Percentiles rank a stretch among this genome's conserved stretches.
Evolutionary conservation across 2,113 vertebrate species (phyloP).

Genomic region (Asarcornis scutulata): DNA sequence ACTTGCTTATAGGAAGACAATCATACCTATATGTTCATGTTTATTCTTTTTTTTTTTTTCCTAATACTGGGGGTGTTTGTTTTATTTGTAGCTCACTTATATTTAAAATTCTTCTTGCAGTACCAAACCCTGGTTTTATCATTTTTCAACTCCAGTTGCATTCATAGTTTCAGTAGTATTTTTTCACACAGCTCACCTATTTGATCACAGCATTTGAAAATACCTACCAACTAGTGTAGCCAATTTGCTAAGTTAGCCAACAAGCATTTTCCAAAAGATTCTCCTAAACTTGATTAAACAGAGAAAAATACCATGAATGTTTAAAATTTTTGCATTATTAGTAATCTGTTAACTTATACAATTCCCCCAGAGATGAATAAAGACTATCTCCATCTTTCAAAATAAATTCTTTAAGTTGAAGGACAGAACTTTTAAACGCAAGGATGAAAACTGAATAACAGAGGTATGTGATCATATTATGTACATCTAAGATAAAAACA

Average conservation of each 20-base stretch:
- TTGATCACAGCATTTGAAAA: neutral
- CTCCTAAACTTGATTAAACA: neutral
- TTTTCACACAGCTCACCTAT: neutral
- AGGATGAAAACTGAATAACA: neutral
- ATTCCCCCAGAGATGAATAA: neutral
- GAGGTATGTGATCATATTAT: neutral
- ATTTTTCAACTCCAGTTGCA: neutral
- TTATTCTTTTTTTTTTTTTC: neutral
- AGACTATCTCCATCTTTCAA: neutral
- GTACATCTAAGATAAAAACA: neutral
- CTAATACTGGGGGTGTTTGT: neutral
- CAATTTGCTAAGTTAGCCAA: neutral
- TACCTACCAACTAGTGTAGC: neutral
- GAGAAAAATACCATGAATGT: neutral
- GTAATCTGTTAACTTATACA: neutral
- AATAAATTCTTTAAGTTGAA: neutral
- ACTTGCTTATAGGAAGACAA: neutral
- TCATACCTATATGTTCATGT: neutral
- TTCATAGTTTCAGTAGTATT: neutral
- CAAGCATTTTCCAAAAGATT: neutral
- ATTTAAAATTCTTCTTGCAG: neutral
- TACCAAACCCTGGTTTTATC: neutral
- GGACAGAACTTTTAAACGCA: neutral
- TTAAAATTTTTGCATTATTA: neutral
- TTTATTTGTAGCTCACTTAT: neutral